phyloP scores from a whole-genome alignment of 2,113 vertebrate species.

The Zapus hudsonius region DNA sequence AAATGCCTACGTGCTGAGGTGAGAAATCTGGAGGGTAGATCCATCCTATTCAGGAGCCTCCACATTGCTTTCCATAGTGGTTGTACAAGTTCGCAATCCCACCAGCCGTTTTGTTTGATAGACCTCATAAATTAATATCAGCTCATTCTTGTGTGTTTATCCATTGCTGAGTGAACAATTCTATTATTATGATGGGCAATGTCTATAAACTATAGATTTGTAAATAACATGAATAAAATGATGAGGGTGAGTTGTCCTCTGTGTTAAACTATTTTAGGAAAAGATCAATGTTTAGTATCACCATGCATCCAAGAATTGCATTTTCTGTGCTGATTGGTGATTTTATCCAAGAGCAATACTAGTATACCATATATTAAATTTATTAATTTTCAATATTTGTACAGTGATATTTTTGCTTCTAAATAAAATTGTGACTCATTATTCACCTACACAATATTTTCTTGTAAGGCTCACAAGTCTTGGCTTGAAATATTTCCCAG shows the following conservation, averaged over 20 bases:
- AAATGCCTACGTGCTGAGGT: too few species aligned
- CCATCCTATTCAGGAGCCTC: too few species aligned
- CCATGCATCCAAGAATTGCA: neutral
- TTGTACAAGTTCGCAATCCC: too few species aligned
- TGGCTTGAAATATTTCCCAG: slow-evolving; percentile 12
- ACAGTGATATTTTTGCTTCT: slow-evolving; percentile 12
- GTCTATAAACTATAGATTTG: slow-evolving; percentile 40
- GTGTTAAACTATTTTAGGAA: neutral
- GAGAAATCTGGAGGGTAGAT: too few species aligned
- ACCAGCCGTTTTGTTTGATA: neutral
- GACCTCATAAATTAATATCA: neutral
- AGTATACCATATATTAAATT: neutral
- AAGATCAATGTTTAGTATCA: neutral
- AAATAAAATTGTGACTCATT: slow-evolving; percentile 23
- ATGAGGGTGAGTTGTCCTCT: neutral
- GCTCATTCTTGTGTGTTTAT: neutral
- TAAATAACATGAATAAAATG: slow-evolving; percentile 35
- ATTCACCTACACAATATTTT: neutral
- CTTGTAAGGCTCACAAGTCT: neutral
- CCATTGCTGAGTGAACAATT: neutral
- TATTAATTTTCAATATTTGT: slow-evolving; percentile 46
- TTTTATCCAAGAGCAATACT: neutral
- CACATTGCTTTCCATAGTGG: too few species aligned
- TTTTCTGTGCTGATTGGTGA: neutral
- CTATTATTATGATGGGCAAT: neutral